phyloP scores from a whole-genome alignment of 2,888 invertebrate genomes.

The Polydrusus cervinus region DNA sequence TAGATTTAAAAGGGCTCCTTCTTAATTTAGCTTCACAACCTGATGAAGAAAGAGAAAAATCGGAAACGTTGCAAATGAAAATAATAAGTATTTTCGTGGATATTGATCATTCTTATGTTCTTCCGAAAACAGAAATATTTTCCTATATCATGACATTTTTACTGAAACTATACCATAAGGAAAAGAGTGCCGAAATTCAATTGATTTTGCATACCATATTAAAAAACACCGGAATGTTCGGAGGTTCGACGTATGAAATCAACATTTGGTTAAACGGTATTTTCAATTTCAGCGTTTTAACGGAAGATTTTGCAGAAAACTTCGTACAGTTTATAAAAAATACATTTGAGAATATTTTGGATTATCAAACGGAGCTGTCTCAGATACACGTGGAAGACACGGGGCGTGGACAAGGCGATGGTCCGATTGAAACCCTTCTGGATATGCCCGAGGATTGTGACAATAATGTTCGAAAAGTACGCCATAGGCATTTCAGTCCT shows the following conservation, averaged over 20 bases:
- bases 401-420: neutral
- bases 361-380: constrained; percentile 59
- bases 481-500: constrained; percentile 60
- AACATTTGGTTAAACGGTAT: constrained; percentile 75
- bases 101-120: constrained; percentile 67
- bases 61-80: constrained; percentile 66
- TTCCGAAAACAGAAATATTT: constrained; percentile 62
- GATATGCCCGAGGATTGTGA: constrained; percentile 37
- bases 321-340: constrained; percentile 60
- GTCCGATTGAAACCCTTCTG: constrained; percentile 51
- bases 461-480: constrained; percentile 38
- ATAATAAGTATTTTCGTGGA: constrained; percentile 69
- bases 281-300: constrained; percentile 61
- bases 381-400: constrained; percentile 41
- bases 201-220: constrained; percentile 74
- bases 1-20: constrained; percentile 58
- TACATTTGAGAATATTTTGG: constrained; percentile 58
- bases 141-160: constrained; percentile 58
- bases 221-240: constrained; percentile 78
- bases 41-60: constrained; percentile 51
- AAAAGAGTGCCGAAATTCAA: constrained; percentile 62
- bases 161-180: constrained; percentile 71
- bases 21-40: constrained; percentile 32
- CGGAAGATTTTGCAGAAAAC: constrained; percentile 61
- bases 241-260: constrained; percentile 78